phyloP scores from a whole-genome alignment of 2,888 invertebrate species.

The Keiferia lycopersicella region DNA sequence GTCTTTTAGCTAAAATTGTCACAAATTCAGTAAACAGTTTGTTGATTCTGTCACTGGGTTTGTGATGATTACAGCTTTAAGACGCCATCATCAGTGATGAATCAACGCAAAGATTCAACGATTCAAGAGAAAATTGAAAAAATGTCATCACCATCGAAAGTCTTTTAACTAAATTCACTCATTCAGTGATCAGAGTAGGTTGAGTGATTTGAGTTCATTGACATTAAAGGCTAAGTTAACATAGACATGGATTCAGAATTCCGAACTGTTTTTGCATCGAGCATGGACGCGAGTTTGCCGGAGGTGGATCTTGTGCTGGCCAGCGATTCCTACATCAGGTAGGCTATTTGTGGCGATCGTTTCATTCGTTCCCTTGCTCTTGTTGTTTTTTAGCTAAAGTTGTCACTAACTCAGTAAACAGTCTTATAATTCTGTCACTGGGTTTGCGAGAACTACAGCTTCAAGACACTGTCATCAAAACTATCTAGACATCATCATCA shows the following conservation, averaged over 20 bases:
- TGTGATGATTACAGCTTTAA: constrained; percentile 29
- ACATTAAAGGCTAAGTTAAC: too few species aligned
- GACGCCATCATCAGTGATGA: constrained; percentile 25
- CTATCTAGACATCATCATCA: neutral
- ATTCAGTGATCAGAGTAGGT: too few species aligned
- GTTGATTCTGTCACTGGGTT: constrained; percentile 36
- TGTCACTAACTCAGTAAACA: constrained; percentile 10
- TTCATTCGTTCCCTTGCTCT: too few species aligned
- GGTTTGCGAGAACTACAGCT: constrained; percentile 16
- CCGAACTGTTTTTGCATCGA: too few species aligned
- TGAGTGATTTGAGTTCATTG: too few species aligned
- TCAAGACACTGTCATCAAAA: neutral
- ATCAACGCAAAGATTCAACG: too few species aligned
- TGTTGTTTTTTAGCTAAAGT: neutral
- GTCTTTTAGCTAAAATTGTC: constrained; percentile 27
- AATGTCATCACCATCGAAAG: constrained; percentile 1
- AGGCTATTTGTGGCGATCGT: too few species aligned
- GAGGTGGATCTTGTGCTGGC: too few species aligned
- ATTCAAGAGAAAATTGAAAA: too few species aligned
- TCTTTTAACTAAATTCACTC: neutral
- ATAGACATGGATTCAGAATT: too few species aligned
- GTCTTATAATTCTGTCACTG: constrained; percentile 7
- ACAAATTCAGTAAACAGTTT: constrained; percentile 19
- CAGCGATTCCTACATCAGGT: too few species aligned
- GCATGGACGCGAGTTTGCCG: too few species aligned